Evolutionary conservation across 2,113 vertebrate genomes (phyloP), one percentile per base, ranked within the genome.

Genomic region (Psammodynastes pulverulentus): DNA sequence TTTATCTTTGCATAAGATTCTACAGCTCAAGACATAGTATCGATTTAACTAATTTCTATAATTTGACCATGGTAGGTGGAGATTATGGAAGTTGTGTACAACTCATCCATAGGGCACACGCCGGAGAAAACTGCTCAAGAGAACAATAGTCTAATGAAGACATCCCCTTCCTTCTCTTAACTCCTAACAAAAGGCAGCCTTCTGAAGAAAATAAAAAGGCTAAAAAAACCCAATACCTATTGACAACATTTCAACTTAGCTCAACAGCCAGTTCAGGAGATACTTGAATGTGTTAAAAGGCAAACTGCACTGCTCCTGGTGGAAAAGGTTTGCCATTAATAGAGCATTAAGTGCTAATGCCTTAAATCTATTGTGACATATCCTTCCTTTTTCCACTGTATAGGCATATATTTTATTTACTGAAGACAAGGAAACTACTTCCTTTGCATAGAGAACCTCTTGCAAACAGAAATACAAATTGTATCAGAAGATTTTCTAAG

Each of bases 251-350:
- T 86, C 51, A 51, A 48, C 45, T 53, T 86, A 45, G 53, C 43
- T 34, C n/a, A 34, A 85, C 43, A 51, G 88, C n/a, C 29, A 86
- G 10, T 4, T 91, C 51, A 67, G 46, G 62, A 34, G 54, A 1
- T 49, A 56, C 39, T 93, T 26, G 58, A 8, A 45, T 87, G 48
- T 51, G 39, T 62, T 62, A 90, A 92, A 92, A 84, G 62, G 86
- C 67, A 45, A 46, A 67, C 29, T 39, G 49, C 9, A 9, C 86
- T 90, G 87, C 39, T 58, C 58, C 45, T 0, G 54, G 86, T 0
- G 84, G 56, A 86, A 53, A 79, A 10, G 48, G 49, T 21, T 9
- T 92, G 12, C 56, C 86, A 3, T 15, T 5, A 90, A 26, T 34
- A 29, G 93, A 85, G 87, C 4, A 62, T n/a, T 45, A 52, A 84